These are phyloP conservation scores for Lypha dubia DNA, from an alignment of 2,888 invertebrate species.

Conservation along the genomic window DNA sequence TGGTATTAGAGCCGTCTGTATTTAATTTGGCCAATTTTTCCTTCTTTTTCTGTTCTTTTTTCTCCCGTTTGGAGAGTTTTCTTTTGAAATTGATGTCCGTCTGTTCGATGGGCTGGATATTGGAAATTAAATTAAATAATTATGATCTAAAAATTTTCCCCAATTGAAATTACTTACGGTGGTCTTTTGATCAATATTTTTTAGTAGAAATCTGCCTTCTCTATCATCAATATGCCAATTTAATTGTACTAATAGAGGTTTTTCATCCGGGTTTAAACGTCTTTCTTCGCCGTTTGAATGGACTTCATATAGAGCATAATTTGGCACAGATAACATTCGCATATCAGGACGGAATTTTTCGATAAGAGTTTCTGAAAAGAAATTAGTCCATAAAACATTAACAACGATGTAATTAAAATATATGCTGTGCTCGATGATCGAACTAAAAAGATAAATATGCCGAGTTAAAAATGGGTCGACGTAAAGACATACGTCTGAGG, in stretches of 20 bases:
- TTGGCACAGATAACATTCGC: conserved; percentile 94
- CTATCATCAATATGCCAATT: conserved; percentile 99
- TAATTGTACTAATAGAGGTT: conserved; percentile 97
- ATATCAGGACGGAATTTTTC: conserved; percentile 99
- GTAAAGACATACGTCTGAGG: no score
- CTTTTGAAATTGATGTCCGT: conserved; percentile 92
- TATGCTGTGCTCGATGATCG: no score
- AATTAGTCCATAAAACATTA: conserved; percentile 10
- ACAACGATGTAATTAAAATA: no score
- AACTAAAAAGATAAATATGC: no score
- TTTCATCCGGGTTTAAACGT: conserved; percentile 94
- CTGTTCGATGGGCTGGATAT: conserved; percentile 86
- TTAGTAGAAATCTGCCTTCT: conserved; percentile 97
- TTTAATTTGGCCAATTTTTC: conserved; percentile 92
- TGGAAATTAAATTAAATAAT: not conserved
- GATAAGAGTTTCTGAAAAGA: conserved; percentile 91
- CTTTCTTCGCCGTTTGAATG: conserved; percentile 94
- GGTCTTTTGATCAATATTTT: conserved; percentile 94
- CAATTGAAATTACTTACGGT: conserved; percentile 76
- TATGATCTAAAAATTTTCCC: not conserved
- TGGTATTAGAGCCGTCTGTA: conserved; percentile 83
- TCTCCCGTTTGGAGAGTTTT: conserved; percentile 87
- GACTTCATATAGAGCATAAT: conserved; percentile 89
- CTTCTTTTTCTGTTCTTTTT: conserved; percentile 98
- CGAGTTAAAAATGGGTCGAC: no score